Percentiles rank a stretch among this genome's conserved stretches.
Evolutionary conservation across 2,797 vertebrate genomes (phyloP).

Genomic region (Phoebastria nigripes): DNA sequence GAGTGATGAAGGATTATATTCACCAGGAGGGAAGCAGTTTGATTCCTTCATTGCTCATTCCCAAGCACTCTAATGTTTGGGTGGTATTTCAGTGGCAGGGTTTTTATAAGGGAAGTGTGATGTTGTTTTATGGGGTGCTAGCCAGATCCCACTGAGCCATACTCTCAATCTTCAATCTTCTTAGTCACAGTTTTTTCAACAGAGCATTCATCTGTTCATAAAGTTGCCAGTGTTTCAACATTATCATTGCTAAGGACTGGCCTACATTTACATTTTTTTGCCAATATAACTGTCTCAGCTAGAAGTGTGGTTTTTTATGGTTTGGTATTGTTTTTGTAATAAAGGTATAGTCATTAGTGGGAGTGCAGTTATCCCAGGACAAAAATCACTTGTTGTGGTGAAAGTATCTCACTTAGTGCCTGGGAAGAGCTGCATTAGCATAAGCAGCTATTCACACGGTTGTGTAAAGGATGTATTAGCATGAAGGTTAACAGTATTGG

Average conservation of each 20-base stretch:
- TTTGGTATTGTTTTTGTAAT: not conserved
- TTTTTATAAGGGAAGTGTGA: conserved; percentile 51
- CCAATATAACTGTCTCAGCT: not conserved
- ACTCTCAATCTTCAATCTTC: conserved; percentile 9
- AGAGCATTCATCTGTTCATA: conserved; percentile 28
- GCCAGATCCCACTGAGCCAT: conserved; percentile 56
- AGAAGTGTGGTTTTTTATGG: not conserved
- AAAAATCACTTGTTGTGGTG: not conserved
- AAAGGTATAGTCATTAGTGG: not conserved
- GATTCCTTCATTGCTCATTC: conserved; percentile 50
- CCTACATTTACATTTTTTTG: not conserved
- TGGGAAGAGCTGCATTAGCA: not conserved
- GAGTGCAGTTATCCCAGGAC: not conserved
- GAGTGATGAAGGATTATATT: conserved; percentile 47
- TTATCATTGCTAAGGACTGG: not conserved
- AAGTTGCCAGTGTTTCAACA: not conserved
- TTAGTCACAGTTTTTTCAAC: conserved; percentile 32
- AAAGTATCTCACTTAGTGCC: not conserved
- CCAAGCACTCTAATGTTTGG: conserved; percentile 47
- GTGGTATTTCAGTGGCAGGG: conserved; percentile 41
- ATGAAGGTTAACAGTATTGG: not conserved
- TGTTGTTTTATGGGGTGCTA: conserved; percentile 52
- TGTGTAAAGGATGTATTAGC: not conserved
- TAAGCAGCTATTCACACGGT: not conserved
- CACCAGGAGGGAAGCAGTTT: conserved; percentile 25